A percentile compares a stretch with the other conserved stretches of the same genome.
phyloP scores from a whole-genome alignment of 2,797 vertebrate genomes.

The Manis pentadactyla region DNA sequence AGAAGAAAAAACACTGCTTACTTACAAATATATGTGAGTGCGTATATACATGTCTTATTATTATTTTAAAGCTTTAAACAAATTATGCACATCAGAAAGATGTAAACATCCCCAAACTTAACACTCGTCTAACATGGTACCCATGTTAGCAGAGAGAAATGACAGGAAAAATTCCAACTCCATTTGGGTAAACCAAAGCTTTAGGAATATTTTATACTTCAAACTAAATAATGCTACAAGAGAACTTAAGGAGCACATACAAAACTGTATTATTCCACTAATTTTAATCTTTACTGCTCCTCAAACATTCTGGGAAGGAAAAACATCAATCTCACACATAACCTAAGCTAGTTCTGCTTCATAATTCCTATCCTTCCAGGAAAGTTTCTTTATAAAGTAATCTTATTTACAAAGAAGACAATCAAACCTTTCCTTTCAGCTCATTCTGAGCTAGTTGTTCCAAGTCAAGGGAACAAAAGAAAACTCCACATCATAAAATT shows the following conservation, averaged over 20 bases:
- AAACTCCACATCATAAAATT: background rate
- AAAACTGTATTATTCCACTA: background rate
- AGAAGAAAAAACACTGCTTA: background rate
- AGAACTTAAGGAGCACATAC: background rate
- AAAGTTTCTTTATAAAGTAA: background rate
- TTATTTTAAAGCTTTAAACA: background rate
- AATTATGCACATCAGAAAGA: background rate
- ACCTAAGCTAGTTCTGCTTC: background rate
- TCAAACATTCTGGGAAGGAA: background rate
- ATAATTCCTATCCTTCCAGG: background rate
- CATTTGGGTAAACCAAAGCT: background rate
- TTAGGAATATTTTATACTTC: background rate
- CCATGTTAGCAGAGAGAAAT: background rate
- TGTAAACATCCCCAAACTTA: background rate
- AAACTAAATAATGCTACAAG: background rate
- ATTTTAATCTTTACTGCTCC: background rate
- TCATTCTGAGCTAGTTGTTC: background rate
- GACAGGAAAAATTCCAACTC: background rate
- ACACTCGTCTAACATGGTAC: background rate
- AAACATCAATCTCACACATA: background rate
- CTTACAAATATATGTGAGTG: background rate
- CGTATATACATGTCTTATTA: background rate
- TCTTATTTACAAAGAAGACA: conserved; percentile 22
- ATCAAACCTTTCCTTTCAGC: background rate
- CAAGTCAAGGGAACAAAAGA: background rate